A percentile compares a stretch with the other conserved stretches of the same genome.
These are phyloP conservation scores for Ecliptopera silaceata DNA, from an alignment of 2,888 invertebrate genomes.

Conservation along the genomic window DNA sequence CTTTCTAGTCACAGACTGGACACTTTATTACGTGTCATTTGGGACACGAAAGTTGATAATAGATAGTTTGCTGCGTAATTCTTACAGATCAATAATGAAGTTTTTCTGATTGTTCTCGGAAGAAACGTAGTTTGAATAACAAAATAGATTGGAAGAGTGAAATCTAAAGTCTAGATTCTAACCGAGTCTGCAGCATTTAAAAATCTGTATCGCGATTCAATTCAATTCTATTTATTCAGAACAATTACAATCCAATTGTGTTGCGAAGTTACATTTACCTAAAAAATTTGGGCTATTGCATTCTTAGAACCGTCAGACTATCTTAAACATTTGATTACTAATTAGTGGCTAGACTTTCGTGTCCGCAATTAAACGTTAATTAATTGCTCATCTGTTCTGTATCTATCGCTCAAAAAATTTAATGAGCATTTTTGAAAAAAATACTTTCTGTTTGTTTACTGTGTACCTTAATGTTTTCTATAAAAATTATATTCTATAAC, in stretches of 20 bases:
- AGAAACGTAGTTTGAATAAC: background rate
- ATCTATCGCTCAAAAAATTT: constrained; percentile 21
- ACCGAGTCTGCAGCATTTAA: too few relatives aligned
- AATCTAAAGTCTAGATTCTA: too few relatives aligned
- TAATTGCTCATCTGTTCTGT: constrained; percentile 27
- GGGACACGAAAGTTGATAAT: constrained; percentile 42
- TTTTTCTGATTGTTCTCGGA: background rate
- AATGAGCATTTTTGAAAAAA: constrained; percentile 42
- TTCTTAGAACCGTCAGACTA: too few relatives aligned
- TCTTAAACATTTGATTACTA: background rate
- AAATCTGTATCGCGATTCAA: too few relatives aligned
- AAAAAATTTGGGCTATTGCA: too few relatives aligned
- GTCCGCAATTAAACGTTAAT: constrained; percentile 1
- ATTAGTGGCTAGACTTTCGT: constrained; percentile 15
- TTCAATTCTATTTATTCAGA: background rate
- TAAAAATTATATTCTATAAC: constrained; percentile 50
- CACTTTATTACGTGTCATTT: constrained; percentile 53
- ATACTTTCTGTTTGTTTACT: constrained; percentile 64
- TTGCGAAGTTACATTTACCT: too few relatives aligned
- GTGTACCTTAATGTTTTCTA: constrained; percentile 61
- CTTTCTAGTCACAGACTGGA: constrained; percentile 71
- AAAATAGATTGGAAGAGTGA: too few relatives aligned
- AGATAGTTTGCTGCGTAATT: constrained; percentile 23
- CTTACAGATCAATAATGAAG: constrained; percentile 8
- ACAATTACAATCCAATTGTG: too few relatives aligned